Percentiles rank a stretch among this genome's conserved stretches.
phyloP scores from a whole-genome alignment of 2,113 vertebrate species.

The Australoheros scitulus region DNA sequence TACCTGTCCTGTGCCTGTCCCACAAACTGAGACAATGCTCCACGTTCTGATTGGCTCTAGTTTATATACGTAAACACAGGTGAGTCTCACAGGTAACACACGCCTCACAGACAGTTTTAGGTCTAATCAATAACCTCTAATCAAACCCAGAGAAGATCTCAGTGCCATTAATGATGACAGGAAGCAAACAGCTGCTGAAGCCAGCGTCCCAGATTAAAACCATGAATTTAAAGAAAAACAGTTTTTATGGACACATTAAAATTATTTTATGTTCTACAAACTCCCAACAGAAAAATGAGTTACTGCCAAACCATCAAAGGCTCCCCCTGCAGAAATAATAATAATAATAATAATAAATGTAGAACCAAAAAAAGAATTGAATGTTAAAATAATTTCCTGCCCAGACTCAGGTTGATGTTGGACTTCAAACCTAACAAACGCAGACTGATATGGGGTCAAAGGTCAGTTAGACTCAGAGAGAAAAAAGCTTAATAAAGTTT shows the following conservation, averaged over 20 bases:
- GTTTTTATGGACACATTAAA: not conserved
- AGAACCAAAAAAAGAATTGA: not conserved
- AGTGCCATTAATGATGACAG: too few species aligned
- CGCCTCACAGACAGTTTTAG: too few species aligned
- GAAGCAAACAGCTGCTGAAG: too few species aligned
- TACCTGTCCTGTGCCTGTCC: not conserved
- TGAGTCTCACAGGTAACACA: not conserved
- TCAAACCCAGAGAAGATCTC: not conserved
- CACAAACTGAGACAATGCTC: too few species aligned
- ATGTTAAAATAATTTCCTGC: not conserved
- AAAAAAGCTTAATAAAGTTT: not conserved
- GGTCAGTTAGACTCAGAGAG: not conserved
- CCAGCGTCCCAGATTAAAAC: too few species aligned
- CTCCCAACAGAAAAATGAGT: not conserved
- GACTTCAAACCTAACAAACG: too few species aligned
- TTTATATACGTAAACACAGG: not conserved
- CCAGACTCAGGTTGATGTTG: not conserved
- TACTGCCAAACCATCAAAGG: not conserved
- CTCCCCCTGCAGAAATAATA: too few species aligned
- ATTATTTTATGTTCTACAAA: not conserved
- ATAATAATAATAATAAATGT: not conserved
- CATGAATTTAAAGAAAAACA: too few species aligned
- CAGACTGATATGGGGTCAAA: not conserved
- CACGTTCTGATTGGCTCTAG: not conserved
- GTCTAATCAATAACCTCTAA: not conserved